Evolutionary conservation across 2,113 vertebrate species (phyloP), one percentile per base, ranked within the genome.

Genomic region (Ageneiosus marmoratus): DNA sequence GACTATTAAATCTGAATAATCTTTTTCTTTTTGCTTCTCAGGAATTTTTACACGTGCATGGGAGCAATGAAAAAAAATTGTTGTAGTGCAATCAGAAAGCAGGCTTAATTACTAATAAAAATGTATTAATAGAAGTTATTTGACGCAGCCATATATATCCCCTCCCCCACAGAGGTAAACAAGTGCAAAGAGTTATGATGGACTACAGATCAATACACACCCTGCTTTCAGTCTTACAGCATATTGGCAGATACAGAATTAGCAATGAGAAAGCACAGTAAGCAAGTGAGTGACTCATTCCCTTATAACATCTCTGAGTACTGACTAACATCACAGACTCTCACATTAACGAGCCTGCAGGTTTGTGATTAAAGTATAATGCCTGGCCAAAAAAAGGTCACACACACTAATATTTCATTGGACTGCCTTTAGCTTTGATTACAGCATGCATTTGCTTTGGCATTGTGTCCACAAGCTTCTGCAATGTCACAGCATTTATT

Each of bases 361-460:
- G 86, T 78, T 84, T 55, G 83, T 24, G 24, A 56, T 34, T 44
- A 44, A 75, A n/a, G n/a, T n/a, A n/a, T n/a, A n/a, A n/a, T n/a
- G n/a, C n/a, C n/a, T n/a, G n/a, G n/a, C n/a, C n/a, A n/a, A n/a
- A n/a, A n/a, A n/a, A n/a, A n/a, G n/a, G n/a, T n/a, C n/a, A n/a
- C n/a, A n/a, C n/a, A n/a, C n/a, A n/a, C n/a, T n/a, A n/a, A n/a
- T n/a, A n/a, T n/a, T n/a, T n/a, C n/a, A n/a, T n/a, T n/a, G n/a
- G n/a, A n/a, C n/a, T n/a, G n/a, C n/a, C n/a, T n/a, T n/a, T n/a
- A n/a, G n/a, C n/a, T n/a, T n/a, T n/a, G n/a, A n/a, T n/a, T n/a
- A n/a, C n/a, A n/a, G n/a, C n/a, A n/a, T n/a, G n/a, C n/a, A n/a
- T n/a, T n/a, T n/a, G n/a, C n/a, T n/a, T n/a, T n/a, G n/a, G n/a